Evolutionary conservation across 35 echinoderm and acorn worm species (phyloP).

Genomic region (Amphiura filiformis): DNA sequence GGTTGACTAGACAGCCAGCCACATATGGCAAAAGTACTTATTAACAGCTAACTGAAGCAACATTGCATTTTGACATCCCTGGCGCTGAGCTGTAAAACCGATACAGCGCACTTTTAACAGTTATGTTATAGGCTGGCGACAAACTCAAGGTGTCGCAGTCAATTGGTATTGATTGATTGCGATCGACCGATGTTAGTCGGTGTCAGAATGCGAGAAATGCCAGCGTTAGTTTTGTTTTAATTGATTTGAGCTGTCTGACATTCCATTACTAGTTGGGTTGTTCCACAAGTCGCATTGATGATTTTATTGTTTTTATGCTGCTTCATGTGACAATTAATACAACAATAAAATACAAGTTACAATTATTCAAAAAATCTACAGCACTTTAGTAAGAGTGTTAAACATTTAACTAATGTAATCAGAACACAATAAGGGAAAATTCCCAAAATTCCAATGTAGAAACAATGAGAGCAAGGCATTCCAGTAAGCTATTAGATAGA

Average conservation of each 20-base stretch:
- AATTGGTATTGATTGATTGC: background rate
- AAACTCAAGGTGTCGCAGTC: background rate
- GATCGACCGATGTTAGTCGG: background rate
- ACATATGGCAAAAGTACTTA: background rate
- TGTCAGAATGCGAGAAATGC: constrained; percentile 3
- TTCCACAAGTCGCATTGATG: background rate
- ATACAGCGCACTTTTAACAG: no score
- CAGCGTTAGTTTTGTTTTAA: background rate
- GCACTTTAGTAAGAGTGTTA: no score
- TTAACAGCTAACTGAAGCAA: background rate
- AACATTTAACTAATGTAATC: no score
- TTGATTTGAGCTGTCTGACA: background rate
- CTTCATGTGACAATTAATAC: no score
- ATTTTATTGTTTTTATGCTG: background rate
- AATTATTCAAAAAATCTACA: background rate
- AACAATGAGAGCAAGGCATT: no score
- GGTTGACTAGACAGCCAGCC: background rate
- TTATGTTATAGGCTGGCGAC: background rate
- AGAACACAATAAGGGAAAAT: no score
- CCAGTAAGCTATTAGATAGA: no score
- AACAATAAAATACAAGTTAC: background rate
- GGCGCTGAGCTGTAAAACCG: no score
- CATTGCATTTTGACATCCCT: no score
- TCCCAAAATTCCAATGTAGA: no score
- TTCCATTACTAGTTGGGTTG: background rate